A percentile compares a stretch with the other conserved stretches of the same genome.
Conservation (phyloP, 2,113 vertebrate genomes). For the Cephalopholis sonnerati region DNA sequence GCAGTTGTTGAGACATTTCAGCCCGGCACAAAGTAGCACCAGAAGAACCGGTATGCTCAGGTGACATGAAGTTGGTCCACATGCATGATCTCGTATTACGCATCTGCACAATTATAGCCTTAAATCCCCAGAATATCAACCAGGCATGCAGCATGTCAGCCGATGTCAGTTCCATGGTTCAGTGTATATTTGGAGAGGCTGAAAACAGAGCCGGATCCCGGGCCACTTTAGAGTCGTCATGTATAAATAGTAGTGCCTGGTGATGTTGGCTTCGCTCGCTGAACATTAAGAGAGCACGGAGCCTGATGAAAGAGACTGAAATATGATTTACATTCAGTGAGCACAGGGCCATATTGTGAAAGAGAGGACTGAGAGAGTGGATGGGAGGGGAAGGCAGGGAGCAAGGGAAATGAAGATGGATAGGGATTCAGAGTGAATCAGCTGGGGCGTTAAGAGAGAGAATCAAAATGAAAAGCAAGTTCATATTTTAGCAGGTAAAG, state of each 20-base stretch:
- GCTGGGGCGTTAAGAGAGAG: constrained; percentile 9
- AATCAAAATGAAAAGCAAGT: constrained; percentile 34
- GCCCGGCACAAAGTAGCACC: not conserved
- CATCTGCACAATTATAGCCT: constrained; percentile 58
- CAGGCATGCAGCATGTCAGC: constrained; percentile 39
- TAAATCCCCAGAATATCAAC: constrained; percentile 60
- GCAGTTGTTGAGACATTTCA: not conserved
- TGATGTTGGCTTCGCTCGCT: constrained; percentile 53
- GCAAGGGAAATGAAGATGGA: constrained; percentile 54
- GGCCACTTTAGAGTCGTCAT: constrained; percentile 47
- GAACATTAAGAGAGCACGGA: constrained; percentile 54
- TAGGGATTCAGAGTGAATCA: constrained; percentile 31
- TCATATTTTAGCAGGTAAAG: constrained; percentile 56
- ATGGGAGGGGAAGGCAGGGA: constrained; percentile 30
- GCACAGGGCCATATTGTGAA: constrained; percentile 51
- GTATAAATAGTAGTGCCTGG: constrained; percentile 75
- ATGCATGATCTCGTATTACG: constrained; percentile 48
- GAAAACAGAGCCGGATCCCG: constrained; percentile 66
- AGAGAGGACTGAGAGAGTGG: constrained; percentile 24
- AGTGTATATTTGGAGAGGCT: constrained; percentile 65
- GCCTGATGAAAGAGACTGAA: constrained; percentile 83
- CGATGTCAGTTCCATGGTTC: constrained; percentile 38
- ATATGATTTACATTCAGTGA: constrained; percentile 75
- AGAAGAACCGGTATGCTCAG: not conserved
- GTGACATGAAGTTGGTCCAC: constrained; percentile 39